Evolutionary conservation across 2,888 invertebrate genomes (phyloP), one percentile per base, ranked within the genome.

Genomic region (Lampropteryx suffumata): DNA sequence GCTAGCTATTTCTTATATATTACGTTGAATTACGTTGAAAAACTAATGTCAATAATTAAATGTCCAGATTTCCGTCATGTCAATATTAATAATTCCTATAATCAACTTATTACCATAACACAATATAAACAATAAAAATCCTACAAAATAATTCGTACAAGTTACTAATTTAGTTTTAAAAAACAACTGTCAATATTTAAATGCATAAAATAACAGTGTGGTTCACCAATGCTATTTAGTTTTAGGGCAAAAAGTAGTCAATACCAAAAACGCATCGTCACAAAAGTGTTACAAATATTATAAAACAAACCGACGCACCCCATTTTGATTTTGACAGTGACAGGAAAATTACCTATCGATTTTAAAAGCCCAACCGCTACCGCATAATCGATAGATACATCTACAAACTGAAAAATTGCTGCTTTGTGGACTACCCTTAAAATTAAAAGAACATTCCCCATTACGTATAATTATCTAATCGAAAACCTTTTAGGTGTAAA

Each of bases 381-480:
- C 60, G 82, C 82, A 70, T 84, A 84, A 84, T 81, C 74, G 71
- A 67, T 59, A 69, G 75, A 77, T 76, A 80, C 73, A 84, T 79
- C 76, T 73, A 66, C 65, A 67, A 72, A 70, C 73, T 65, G 73
- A 75, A 70, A 67, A 74, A 69, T 70, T 73, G 71, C 55, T 59
- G 62, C 48, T 52, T 61, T 53, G 59, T 66, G 57, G 40, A 62
- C 69, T 73, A 67, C 72, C 73, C 75, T 73, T 69, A 67, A 63
- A 73, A 61, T 59, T 54, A 64, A 67, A 69, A 68, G 69, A 60
- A 67, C 62, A 67, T 54, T 60, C 63, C 76, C 71, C 73, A 72
- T 80, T 82, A 80, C 81, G 66, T 84, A 76, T 89, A 89, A 90
- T 90, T 89, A 89, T 84, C 83, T 80, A 85, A 86, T 89, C 89